Conservation (phyloP, 2,113 vertebrate genomes). For the Pedetes capensis region DNA sequence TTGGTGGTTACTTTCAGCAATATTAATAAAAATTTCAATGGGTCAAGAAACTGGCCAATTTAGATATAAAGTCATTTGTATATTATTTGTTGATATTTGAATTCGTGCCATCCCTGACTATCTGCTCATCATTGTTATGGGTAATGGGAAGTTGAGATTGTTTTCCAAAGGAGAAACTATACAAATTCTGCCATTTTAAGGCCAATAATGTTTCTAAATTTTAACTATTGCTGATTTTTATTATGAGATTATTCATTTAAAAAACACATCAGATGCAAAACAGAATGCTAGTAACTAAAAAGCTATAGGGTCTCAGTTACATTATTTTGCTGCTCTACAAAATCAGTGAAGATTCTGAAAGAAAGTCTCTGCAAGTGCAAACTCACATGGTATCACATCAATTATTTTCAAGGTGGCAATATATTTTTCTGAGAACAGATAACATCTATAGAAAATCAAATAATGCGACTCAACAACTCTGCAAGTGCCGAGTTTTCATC, state of each 20-base stretch:
- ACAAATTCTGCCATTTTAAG: neutral
- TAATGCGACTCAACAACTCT: slow-evolving; percentile 16
- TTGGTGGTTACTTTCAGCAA: neutral
- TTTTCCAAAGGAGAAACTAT: neutral
- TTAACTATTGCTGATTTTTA: neutral
- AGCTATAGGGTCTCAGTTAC: neutral
- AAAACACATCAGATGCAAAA: neutral
- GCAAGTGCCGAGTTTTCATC: neutral
- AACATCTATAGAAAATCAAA: slow-evolving; percentile 57
- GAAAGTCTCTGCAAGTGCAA: neutral
- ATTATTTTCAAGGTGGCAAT: slow-evolving; percentile 10
- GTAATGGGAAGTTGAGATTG: neutral
- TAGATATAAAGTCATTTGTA: neutral
- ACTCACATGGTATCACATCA: neutral
- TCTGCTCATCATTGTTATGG: neutral
- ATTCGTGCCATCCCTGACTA: neutral
- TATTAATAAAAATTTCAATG: neutral
- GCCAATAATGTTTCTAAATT: neutral
- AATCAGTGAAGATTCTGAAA: neutral
- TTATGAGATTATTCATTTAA: neutral
- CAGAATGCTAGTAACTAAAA: neutral
- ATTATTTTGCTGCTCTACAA: neutral
- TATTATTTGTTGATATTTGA: neutral
- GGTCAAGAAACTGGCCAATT: neutral
- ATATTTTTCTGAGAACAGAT: slow-evolving; percentile 38